Percentiles rank a stretch among this genome's conserved stretches.
phyloP scores from a whole-genome alignment of 2,888 invertebrate genomes.

The Fragum sueziense region DNA sequence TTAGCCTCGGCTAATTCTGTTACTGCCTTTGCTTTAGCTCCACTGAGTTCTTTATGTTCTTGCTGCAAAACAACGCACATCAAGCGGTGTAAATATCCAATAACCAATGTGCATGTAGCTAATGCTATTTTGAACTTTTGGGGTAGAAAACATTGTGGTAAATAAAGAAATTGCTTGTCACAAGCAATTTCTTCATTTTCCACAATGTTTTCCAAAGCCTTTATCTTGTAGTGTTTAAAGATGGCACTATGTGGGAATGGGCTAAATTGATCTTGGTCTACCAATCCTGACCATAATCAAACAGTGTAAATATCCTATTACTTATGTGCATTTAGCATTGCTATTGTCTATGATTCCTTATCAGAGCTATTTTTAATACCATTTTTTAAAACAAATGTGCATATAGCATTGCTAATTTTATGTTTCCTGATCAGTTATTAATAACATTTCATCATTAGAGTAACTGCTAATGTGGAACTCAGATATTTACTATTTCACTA shows the following conservation, averaged over 20 bases:
- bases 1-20: constrained; percentile 75
- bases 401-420: background rate
- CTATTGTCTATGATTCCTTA: background rate
- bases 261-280: no score
- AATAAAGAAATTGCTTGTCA: background rate
- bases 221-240: no score
- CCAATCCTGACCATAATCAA: background rate
- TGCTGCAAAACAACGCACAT: constrained; percentile 66
- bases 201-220: background rate
- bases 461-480: no score
- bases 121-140: no score
- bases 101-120: background rate
- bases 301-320: background rate
- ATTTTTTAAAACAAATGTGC: background rate
- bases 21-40: constrained; percentile 75
- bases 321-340: no score
- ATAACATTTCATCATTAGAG: no score
- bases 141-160: background rate
- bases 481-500: no score
- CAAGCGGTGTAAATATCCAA: background rate
- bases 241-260: no score
- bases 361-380: background rate
- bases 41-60: constrained; percentile 76
- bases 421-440: no score
- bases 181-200: background rate